Percentiles rank a stretch among this genome's conserved stretches.
These are phyloP conservation scores for Antitype chi DNA, from an alignment of 2,888 invertebrate genomes.

Conservation along the genomic window DNA sequence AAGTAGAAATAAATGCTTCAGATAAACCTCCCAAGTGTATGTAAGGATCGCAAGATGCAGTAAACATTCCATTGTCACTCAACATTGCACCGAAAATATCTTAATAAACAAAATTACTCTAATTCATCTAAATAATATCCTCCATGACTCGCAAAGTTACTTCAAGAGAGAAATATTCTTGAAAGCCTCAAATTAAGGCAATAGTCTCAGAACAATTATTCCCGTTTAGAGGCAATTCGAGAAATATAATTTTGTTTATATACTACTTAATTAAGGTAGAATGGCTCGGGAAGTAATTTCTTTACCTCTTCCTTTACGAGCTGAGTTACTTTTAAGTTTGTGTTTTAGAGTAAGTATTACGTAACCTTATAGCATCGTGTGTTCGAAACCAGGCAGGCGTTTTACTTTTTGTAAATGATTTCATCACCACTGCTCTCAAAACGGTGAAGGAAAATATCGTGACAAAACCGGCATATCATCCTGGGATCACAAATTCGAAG, in stretches of 20 bases:
- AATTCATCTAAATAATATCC: constrained; percentile 49
- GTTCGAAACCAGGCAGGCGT: too few relatives aligned
- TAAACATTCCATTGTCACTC: constrained; percentile 1
- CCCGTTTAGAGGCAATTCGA: constrained; percentile 31
- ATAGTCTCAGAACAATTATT: constrained; percentile 44
- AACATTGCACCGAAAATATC: constrained; percentile 35
- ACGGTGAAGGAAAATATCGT: too few relatives aligned
- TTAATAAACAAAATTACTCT: constrained; percentile 34
- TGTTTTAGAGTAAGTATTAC: background rate
- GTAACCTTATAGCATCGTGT: too few relatives aligned
- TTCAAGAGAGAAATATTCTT: constrained; percentile 38
- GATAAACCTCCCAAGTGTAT: background rate
- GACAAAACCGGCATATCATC: too few relatives aligned
- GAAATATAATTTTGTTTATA: constrained; percentile 61
- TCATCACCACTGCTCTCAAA: too few relatives aligned
- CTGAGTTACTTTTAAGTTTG: constrained; percentile 2
- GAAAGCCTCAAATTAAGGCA: constrained; percentile 51
- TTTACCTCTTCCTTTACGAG: constrained; percentile 10
- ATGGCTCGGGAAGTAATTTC: constrained; percentile 12
- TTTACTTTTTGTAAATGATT: too few relatives aligned
- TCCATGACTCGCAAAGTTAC: constrained; percentile 32
- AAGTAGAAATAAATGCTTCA: background rate
- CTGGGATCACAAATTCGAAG: too few relatives aligned
- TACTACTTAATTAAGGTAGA: constrained; percentile 38
- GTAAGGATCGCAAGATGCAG: background rate